Conservation (phyloP, 2,797 vertebrate genomes). For the Acipenser transmontanus region DNA sequence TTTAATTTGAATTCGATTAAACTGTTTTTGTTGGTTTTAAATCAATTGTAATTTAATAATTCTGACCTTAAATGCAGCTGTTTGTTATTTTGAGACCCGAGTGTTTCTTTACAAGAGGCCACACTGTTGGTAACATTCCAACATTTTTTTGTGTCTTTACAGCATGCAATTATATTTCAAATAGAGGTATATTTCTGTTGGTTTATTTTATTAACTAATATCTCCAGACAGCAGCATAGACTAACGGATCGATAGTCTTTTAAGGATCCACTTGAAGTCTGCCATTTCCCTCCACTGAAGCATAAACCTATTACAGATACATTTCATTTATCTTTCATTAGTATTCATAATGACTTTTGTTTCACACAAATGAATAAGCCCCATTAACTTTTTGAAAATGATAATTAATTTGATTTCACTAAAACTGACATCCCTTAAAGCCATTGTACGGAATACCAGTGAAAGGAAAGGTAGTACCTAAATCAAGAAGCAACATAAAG, state of each 20-base stretch:
- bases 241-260: slow-evolving; percentile 59
- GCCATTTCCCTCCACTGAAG: slow-evolving; percentile 23
- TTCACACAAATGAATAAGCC: slow-evolving; percentile 11
- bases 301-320: slow-evolving; percentile 20
- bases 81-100: slow-evolving; percentile 39
- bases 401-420: no score
- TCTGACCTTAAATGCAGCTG: slow-evolving; percentile 45
- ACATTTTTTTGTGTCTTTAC: slow-evolving; percentile 13
- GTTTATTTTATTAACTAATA: slow-evolving; percentile 65
- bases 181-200: slow-evolving; percentile 52
- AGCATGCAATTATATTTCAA: slow-evolving; percentile 31
- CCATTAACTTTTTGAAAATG: slow-evolving; percentile 3
- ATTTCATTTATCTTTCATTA: slow-evolving; percentile 19
- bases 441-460: no score
- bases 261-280: slow-evolving; percentile 37
- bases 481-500: no score
- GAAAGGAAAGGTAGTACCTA: no score
- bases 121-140: slow-evolving; percentile 24
- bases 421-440: no score
- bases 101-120: slow-evolving; percentile 26
- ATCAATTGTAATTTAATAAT: slow-evolving; percentile 64
- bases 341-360: slow-evolving; percentile 13
- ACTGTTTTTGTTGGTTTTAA: slow-evolving; percentile 22
- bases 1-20: slow-evolving; percentile 52
- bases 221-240: slow-evolving; percentile 41